Percentiles rank a stretch among this genome's conserved stretches.
Evolutionary conservation across 1,140 invertebrate genomes (phyloP).

Genomic region (Lordiphosa stackelbergi): DNA sequence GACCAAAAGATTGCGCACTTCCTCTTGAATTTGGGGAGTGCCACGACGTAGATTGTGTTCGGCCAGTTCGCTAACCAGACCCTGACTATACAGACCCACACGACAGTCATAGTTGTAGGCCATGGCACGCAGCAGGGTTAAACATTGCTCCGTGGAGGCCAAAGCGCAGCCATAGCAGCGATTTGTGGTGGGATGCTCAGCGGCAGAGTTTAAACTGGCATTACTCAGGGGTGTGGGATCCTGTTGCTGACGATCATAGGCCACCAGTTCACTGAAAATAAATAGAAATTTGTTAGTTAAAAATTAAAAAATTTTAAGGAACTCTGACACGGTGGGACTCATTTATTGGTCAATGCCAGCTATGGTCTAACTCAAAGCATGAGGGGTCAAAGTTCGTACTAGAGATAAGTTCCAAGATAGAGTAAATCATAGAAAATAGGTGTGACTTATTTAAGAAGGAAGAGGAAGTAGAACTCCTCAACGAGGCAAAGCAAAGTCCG

Average conservation of each 20-base stretch:
- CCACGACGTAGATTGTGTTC: conserved; percentile 92
- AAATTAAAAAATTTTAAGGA: no score
- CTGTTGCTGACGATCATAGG: conserved; percentile 91
- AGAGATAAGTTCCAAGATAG: no score
- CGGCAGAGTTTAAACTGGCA: conserved; percentile 5
- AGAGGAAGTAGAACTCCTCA: no score
- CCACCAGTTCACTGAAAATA: conserved; percentile 86
- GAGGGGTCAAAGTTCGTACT: no score
- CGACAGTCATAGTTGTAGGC: conserved; percentile 89
- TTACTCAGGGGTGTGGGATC: conserved; percentile 74
- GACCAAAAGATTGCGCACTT: conserved; percentile 91
- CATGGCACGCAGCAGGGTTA: conserved; percentile 93
- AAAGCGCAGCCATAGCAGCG: conserved; percentile 91
- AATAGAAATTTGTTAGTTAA: no score
- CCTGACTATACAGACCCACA: conserved; percentile 88
- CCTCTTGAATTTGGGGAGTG: conserved; percentile 88
- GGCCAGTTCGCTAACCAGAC: conserved; percentile 92
- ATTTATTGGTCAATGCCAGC: no score
- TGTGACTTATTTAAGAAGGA: no score
- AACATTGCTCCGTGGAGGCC: conserved; percentile 93
- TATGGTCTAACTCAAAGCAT: no score
- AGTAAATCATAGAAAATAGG: no score
- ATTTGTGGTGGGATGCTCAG: conserved; percentile 73
- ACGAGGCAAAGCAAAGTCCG: no score
- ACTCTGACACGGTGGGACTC: no score